Conservation (phyloP, 2,797 vertebrate species). For the Helostoma temminkii region DNA sequence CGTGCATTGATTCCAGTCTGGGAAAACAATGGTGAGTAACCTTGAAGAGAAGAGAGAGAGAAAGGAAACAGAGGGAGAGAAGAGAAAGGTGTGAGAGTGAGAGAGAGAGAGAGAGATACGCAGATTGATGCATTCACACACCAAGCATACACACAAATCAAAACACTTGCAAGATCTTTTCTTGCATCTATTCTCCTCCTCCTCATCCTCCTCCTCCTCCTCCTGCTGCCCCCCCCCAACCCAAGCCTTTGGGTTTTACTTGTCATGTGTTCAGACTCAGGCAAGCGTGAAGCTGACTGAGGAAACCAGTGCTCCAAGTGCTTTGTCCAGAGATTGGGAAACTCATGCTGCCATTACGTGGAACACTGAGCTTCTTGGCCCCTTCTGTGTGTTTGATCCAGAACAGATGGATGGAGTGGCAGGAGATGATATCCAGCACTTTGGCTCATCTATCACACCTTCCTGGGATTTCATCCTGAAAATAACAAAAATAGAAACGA, state of each 20-base stretch:
- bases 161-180: conserved; percentile 73
- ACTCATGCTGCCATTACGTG: conserved; percentile 62
- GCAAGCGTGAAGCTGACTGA: conserved; percentile 70
- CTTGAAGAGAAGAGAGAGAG: conserved; percentile 39
- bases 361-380: conserved; percentile 49
- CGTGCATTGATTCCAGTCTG: conserved; percentile 60
- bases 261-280: conserved; percentile 81
- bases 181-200: conserved; percentile 67
- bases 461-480: conserved; percentile 12
- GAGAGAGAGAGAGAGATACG: conserved; percentile 45
- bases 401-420: conserved; percentile 48
- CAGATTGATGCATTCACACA: conserved; percentile 65
- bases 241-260: conserved; percentile 70
- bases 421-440: conserved; percentile 38
- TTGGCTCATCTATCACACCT: conserved; percentile 44
- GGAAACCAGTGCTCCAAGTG: conserved; percentile 63
- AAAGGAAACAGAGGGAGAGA: conserved; percentile 22
- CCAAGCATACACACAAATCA: conserved; percentile 65
- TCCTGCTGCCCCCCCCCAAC: conserved; percentile 7
- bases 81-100: conserved; percentile 40
- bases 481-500: background rate
- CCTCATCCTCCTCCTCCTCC: conserved; percentile 39
- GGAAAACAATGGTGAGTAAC: conserved; percentile 66
- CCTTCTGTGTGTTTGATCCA: conserved; percentile 35
- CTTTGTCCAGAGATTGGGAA: conserved; percentile 68